A percentile compares a stretch with the other conserved stretches of the same genome.
These are phyloP conservation scores for Megaceryle maxima DNA, from an alignment of 2,113 vertebrate species.

Conservation along the genomic window DNA sequence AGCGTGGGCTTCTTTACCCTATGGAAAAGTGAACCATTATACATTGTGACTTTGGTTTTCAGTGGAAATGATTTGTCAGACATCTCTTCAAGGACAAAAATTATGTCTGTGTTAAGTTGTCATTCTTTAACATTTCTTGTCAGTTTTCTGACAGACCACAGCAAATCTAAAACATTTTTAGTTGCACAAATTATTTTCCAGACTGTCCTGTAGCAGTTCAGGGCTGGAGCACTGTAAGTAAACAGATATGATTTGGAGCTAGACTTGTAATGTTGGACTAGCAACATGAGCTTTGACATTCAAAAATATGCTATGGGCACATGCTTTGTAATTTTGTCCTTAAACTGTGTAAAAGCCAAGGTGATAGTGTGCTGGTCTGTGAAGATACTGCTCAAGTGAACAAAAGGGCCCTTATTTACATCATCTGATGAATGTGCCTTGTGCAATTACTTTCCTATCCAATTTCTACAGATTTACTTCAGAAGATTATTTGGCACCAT, in stretches of 20 bases:
- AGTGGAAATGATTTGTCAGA: background rate
- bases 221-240: background rate
- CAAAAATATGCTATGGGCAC: background rate
- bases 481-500: background rate
- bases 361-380: fast-evolving
- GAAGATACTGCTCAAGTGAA: background rate
- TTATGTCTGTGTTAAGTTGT: conserved; percentile 35
- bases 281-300: background rate
- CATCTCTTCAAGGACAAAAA: conserved; percentile 18
- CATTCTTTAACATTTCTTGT: conserved; percentile 45
- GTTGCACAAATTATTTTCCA: conserved; percentile 46
- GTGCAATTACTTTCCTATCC: background rate
- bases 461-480: background rate
- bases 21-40: background rate
- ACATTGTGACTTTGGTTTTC: background rate
- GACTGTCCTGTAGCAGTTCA: conserved; percentile 8
- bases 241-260: conserved; percentile 21
- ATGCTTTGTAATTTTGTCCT: background rate
- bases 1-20: background rate
- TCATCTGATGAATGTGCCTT: background rate
- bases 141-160: conserved; percentile 46
- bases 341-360: background rate
- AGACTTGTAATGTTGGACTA: background rate
- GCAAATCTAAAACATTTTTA: conserved; percentile 55
- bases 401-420: background rate